Percentiles rank a stretch among this genome's conserved stretches.
These are phyloP conservation scores for Seriola quinqueradiata DNA, from an alignment of 2,113 vertebrate species.

Conservation along the genomic window DNA sequence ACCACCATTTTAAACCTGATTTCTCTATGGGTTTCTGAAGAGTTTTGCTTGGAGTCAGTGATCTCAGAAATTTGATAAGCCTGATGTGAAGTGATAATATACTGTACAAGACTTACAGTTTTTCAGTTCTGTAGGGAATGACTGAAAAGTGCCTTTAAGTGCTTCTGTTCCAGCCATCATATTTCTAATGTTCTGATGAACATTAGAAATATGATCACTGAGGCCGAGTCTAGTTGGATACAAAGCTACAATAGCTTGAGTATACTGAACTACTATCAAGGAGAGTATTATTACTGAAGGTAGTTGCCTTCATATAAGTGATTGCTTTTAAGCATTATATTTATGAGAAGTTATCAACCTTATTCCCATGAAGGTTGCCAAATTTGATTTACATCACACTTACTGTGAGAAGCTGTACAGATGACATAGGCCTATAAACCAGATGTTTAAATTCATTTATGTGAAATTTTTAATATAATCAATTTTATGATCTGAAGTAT, in stretches of 20 bases:
- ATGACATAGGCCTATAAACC: neutral
- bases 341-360: too few species aligned
- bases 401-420: neutral
- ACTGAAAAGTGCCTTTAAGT: conserved; percentile 70
- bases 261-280: neutral
- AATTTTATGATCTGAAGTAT: neutral
- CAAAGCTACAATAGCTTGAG: neutral
- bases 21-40: neutral
- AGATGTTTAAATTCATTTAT: neutral
- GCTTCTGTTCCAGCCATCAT: conserved; percentile 46
- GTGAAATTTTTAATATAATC: neutral
- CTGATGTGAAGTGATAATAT: conserved; percentile 11
- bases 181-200: conserved; percentile 21
- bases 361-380: neutral
- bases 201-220: too few species aligned
- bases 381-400: conserved; percentile 8
- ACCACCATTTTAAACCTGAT: neutral
- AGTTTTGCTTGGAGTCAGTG: conserved; percentile 7
- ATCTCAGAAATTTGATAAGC: conserved; percentile 14
- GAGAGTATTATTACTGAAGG: neutral
- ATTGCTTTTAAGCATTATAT: neutral
- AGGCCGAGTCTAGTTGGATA: conserved; percentile 21
- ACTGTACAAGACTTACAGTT: conserved; percentile 1
- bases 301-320: neutral
- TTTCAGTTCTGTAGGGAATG: conserved; percentile 16